Conservation (phyloP, 2,888 invertebrate species). For the Ophraella communa region DNA sequence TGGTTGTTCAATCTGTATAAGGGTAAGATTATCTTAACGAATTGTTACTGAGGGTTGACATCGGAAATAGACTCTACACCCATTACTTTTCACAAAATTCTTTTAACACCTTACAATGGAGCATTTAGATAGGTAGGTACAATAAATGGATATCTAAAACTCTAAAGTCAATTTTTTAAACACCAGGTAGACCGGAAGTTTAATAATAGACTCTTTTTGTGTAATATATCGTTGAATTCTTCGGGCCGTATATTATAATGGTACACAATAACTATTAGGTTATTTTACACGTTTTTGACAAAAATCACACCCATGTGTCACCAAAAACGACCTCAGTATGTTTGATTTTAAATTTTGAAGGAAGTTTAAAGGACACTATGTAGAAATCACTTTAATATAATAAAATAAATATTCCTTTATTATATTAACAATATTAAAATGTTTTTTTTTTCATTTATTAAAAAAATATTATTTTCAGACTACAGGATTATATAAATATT, state of each 20-base stretch:
- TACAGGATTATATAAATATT: no score
- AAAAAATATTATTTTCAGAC: no score
- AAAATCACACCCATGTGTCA: slow-evolving; percentile 28
- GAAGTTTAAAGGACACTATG: not conserved
- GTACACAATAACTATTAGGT: slow-evolving; percentile 34
- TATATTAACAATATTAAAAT: no score
- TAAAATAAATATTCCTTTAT: no score
- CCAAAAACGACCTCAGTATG: slow-evolving; percentile 17
- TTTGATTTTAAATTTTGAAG: slow-evolving; percentile 6
- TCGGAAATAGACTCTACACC: slow-evolving; percentile 22
- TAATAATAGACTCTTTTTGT: slow-evolving; percentile 38
- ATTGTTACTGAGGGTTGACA: not conserved
- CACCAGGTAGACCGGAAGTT: slow-evolving; percentile 41
- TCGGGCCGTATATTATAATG: slow-evolving; percentile 36
- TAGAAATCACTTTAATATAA: no score
- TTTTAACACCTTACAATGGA: slow-evolving; percentile 30
- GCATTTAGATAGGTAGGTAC: slow-evolving; percentile 17
- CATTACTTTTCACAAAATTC: slow-evolving; percentile 3
- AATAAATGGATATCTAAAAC: slow-evolving; percentile 19
- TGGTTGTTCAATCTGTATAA: no score
- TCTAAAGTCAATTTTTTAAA: slow-evolving; percentile 35
- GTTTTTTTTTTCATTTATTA: no score
- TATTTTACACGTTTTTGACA: slow-evolving; percentile 36
- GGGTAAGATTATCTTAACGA: not conserved
- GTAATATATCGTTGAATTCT: slow-evolving; percentile 33